Conservation (phyloP, 2,888 invertebrate species). For the Oscheius sp. region DNA sequence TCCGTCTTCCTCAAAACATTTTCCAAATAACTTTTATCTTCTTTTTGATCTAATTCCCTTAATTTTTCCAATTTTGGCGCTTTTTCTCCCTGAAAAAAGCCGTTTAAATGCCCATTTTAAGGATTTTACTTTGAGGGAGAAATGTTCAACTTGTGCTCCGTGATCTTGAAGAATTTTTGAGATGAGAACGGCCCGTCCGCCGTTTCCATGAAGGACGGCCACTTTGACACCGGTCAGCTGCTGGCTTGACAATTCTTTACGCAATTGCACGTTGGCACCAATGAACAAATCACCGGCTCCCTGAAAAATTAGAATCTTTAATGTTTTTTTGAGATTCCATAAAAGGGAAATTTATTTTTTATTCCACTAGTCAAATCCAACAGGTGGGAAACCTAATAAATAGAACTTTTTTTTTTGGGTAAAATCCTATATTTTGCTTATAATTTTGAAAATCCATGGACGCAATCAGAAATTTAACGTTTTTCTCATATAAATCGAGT, state of each 20-base stretch:
- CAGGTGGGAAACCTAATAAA: too few relatives aligned
- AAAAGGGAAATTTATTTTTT: too few relatives aligned
- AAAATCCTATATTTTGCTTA: too few relatives aligned
- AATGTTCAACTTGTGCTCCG: slow-evolving; percentile 31
- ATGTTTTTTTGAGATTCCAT: too few relatives aligned
- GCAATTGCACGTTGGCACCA: slow-evolving; percentile 32
- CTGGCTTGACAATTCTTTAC: slow-evolving; percentile 15
- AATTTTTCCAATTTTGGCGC: slow-evolving; percentile 19
- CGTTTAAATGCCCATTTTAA: neutral
- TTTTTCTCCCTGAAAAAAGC: slow-evolving; percentile 24
- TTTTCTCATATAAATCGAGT: too few relatives aligned
- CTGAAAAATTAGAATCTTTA: slow-evolving; percentile 9
- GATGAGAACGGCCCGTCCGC: slow-evolving; percentile 21
- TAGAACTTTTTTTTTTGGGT: too few relatives aligned
- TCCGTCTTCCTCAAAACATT: slow-evolving; percentile 37
- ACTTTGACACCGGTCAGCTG: slow-evolving; percentile 34
- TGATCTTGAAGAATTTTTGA: slow-evolving; percentile 36
- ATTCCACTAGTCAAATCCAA: too few relatives aligned
- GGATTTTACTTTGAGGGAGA: slow-evolving; percentile 29
- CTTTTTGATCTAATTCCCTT: slow-evolving; percentile 23
- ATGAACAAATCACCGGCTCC: slow-evolving; percentile 30
- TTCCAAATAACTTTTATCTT: slow-evolving; percentile 33
- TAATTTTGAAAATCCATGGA: too few relatives aligned
- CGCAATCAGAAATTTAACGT: too few relatives aligned
- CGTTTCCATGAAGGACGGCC: slow-evolving; percentile 35